A percentile compares a stretch with the other conserved stretches of the same genome.
Conservation (phyloP, 2,113 vertebrate species). For the Seriola dumerili region DNA sequence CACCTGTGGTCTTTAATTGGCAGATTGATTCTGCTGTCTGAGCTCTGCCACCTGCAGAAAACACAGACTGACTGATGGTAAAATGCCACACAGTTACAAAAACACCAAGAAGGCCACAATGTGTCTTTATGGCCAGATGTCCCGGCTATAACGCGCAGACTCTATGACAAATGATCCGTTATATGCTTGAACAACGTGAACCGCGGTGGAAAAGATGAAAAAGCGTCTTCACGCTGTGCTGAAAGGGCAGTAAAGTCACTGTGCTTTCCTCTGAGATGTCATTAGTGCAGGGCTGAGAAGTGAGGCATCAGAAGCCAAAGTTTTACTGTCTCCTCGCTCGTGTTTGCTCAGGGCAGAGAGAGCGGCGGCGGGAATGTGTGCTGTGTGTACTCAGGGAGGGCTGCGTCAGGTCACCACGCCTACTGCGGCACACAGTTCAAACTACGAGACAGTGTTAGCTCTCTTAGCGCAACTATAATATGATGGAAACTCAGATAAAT, state of each 20-base stretch:
- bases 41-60: slow-evolving; percentile 50
- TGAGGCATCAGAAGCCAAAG: slow-evolving; percentile 31
- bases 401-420: slow-evolving; percentile 54
- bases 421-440: slow-evolving; percentile 42
- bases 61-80: slow-evolving; percentile 30
- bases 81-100: slow-evolving; percentile 51
- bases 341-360: slow-evolving; percentile 75
- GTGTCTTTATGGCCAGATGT: slow-evolving; percentile 33
- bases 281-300: slow-evolving; percentile 22
- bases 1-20: slow-evolving; percentile 58
- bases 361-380: slow-evolving; percentile 50
- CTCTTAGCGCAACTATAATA: background rate
- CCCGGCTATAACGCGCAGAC: background rate
- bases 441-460: slow-evolving; percentile 7
- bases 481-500: slow-evolving; percentile 42
- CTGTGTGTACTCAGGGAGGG: slow-evolving; percentile 77
- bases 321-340: slow-evolving; percentile 49
- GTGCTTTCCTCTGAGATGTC: slow-evolving; percentile 20
- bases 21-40: slow-evolving; percentile 62
- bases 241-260: slow-evolving; percentile 49
- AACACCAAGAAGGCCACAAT: slow-evolving; percentile 14
- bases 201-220: slow-evolving; percentile 9
- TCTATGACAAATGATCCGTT: background rate
- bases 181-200: background rate
- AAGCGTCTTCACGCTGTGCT: slow-evolving; percentile 8